These are phyloP conservation scores for Orgyia antiqua DNA, from an alignment of 2,888 invertebrate species.

Conservation along the genomic window DNA sequence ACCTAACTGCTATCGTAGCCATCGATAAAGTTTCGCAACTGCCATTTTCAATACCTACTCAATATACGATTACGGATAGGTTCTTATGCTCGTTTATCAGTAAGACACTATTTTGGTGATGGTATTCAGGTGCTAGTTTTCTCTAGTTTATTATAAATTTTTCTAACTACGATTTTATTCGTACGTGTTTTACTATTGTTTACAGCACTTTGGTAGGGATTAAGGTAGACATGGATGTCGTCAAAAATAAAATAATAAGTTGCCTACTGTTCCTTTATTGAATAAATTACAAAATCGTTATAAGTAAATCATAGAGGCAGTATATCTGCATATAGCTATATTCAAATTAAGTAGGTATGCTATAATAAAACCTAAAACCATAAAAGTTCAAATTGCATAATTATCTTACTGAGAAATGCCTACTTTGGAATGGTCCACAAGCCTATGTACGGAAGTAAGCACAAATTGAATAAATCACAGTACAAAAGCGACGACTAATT, in stretches of 20 bases:
- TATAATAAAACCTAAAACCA: slow-evolving; percentile 46
- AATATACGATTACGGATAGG: too few species aligned
- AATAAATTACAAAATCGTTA: slow-evolving; percentile 68
- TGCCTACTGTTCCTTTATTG: slow-evolving; percentile 68
- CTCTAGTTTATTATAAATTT: too few species aligned
- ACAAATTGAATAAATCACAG: slow-evolving; percentile 26
- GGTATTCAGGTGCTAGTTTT: too few species aligned
- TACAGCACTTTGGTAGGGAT: too few species aligned
- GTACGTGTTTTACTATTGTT: too few species aligned
- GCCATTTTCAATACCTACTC: too few species aligned
- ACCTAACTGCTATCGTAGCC: too few species aligned
- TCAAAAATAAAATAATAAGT: slow-evolving; percentile 31
- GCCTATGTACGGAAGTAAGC: slow-evolving; percentile 35
- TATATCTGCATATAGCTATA: slow-evolving; percentile 44
- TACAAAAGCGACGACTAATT: slow-evolving; percentile 25
- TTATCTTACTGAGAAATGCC: slow-evolving; percentile 28
- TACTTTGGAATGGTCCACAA: slow-evolving; percentile 56
- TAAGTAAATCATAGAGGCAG: slow-evolving; percentile 49
- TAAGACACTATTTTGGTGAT: too few species aligned
- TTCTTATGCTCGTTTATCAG: too few species aligned
- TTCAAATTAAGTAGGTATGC: slow-evolving; percentile 38
- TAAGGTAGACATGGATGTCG: too few species aligned
- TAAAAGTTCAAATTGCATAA: slow-evolving; percentile 20
- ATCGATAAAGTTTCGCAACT: too few species aligned
- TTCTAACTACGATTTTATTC: too few species aligned